Evolutionary conservation across 2,797 vertebrate species (phyloP).

Genomic region (Siniperca undulata): DNA sequence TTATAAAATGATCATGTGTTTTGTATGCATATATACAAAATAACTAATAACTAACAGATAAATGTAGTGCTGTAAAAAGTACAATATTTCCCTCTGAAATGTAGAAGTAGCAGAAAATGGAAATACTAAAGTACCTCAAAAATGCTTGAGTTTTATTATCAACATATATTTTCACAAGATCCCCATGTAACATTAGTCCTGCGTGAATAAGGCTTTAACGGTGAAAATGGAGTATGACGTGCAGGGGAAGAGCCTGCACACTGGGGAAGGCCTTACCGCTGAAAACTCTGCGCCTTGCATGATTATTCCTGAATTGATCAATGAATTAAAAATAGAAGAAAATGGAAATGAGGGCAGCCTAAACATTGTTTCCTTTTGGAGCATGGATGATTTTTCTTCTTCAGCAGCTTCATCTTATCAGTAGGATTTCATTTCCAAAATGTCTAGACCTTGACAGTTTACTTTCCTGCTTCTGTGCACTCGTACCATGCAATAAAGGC

Average conservation of each 20-base stretch:
- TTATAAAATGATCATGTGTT: neutral
- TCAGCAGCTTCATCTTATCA: constrained; percentile 41
- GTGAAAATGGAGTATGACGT: constrained; percentile 13
- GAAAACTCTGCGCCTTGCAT: neutral
- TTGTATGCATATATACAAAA: neutral
- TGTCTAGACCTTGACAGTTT: constrained; percentile 48
- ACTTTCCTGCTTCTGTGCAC: constrained; percentile 42
- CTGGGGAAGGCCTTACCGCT: constrained; percentile 8
- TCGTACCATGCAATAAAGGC: constrained; percentile 17
- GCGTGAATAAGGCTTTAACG: constrained; percentile 10
- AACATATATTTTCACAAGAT: constrained; percentile 7
- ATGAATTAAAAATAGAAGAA: constrained; percentile 51
- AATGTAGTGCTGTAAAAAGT: neutral
- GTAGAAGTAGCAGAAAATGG: neutral
- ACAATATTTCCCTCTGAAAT: neutral
- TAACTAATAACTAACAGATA: neutral
- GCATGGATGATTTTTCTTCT: constrained; percentile 28
- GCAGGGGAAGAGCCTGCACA: constrained; percentile 11
- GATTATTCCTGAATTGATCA: constrained; percentile 49
- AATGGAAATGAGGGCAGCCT: constrained; percentile 50
- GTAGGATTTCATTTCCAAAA: constrained; percentile 54
- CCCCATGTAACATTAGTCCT: neutral
- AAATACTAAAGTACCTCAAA: neutral
- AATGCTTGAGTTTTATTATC: neutral
- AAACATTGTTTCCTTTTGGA: constrained; percentile 51